Conservation (phyloP, 2,797 vertebrate genomes). For the Chelmon rostratus region DNA sequence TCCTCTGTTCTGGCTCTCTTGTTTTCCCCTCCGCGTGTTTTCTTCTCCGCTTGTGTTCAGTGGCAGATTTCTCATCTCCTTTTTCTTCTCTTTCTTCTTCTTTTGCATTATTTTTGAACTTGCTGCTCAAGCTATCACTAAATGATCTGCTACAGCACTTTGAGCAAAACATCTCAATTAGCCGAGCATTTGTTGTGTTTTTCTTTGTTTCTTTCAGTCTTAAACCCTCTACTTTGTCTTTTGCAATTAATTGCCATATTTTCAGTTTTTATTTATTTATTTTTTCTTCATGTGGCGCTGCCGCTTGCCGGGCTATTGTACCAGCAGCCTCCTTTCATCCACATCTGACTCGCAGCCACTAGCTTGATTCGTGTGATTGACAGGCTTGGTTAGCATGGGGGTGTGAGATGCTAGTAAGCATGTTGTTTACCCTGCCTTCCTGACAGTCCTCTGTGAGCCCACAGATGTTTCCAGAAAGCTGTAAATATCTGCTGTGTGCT, state of each 20-base stretch:
- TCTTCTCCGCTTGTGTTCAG: slow-evolving; percentile 41
- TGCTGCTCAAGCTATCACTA: slow-evolving; percentile 45
- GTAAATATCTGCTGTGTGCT: slow-evolving; percentile 63
- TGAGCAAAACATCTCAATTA: slow-evolving; percentile 71
- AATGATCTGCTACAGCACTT: slow-evolving; percentile 49
- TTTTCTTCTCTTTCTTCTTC: slow-evolving; percentile 1
- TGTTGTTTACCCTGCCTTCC: slow-evolving; percentile 71
- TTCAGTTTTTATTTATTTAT: background rate
- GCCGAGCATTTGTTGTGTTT: slow-evolving; percentile 46
- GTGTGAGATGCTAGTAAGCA: slow-evolving; percentile 65
- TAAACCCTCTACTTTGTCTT: slow-evolving; percentile 36
- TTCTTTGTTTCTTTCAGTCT: slow-evolving; percentile 22
- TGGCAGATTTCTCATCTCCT: slow-evolving; percentile 41
- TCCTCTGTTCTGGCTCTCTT: slow-evolving; percentile 67
- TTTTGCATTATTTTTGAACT: slow-evolving; percentile 53
- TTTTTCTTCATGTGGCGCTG: slow-evolving; percentile 9
- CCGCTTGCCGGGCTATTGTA: slow-evolving; percentile 20
- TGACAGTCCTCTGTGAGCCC: slow-evolving; percentile 64
- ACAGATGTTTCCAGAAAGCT: slow-evolving; percentile 77
- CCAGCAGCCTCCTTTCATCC: slow-evolving; percentile 55
- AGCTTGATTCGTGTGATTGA: slow-evolving; percentile 69
- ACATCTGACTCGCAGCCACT: slow-evolving; percentile 48
- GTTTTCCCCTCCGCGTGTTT: slow-evolving; percentile 63
- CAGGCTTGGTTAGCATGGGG: slow-evolving; percentile 61
- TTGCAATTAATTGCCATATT: slow-evolving; percentile 37